A percentile compares a stretch with the other conserved stretches of the same genome.
phyloP scores from a whole-genome alignment of 1,140 invertebrate species.

The Portunus trituberculatus region DNA sequence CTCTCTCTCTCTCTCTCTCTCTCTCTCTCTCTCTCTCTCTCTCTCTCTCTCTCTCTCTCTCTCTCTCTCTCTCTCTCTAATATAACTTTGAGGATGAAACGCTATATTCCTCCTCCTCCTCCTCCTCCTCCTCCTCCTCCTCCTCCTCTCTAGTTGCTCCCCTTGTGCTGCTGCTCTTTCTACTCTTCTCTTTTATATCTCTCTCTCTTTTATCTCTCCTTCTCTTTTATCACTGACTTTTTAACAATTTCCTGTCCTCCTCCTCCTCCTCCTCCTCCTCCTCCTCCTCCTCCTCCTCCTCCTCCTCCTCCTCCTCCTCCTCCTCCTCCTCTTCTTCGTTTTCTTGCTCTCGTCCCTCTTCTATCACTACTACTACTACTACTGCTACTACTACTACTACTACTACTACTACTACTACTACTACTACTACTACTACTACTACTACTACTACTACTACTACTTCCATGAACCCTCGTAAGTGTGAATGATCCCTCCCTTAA shows the following conservation, averaged over 20 bases:
- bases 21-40: background rate
- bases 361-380: background rate
- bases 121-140: conserved; percentile 22
- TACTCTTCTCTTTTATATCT: background rate
- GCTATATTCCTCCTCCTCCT: background rate
- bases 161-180: background rate
- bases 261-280: conserved; percentile 8
- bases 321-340: background rate
- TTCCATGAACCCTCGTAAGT: too few relatives aligned
- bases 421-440: conserved; percentile 17
- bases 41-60: background rate
- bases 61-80: too few relatives aligned
- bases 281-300: background rate
- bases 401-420: conserved; percentile 19
- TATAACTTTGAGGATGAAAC: too few relatives aligned
- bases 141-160: background rate
- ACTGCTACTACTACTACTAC: conserved; percentile 27
- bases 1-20: background rate
- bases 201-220: background rate
- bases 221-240: background rate
- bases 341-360: too few relatives aligned
- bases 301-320: background rate
- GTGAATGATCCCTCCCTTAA: too few relatives aligned
- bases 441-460: conserved; percentile 17
- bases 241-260: background rate